These are phyloP conservation scores for Fundulus diaphanus DNA, from an alignment of 2,797 vertebrate genomes.

Conservation along the genomic window DNA sequence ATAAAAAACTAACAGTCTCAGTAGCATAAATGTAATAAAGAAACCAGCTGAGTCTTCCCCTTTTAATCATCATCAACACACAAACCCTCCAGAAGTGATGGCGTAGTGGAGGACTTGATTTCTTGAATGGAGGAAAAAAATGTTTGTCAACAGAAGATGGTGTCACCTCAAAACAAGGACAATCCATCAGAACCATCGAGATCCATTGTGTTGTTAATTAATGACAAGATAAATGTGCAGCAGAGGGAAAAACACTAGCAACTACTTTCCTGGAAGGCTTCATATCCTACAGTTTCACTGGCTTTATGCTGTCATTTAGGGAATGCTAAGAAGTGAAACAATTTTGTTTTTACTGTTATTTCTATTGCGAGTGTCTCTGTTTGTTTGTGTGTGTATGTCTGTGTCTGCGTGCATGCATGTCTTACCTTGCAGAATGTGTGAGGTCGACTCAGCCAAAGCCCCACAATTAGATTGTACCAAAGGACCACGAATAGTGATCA, in stretches of 20 bases:
- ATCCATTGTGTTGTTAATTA: not conserved
- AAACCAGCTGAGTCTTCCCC: not conserved
- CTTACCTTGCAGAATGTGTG: conserved; percentile 90
- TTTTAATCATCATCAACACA: not conserved
- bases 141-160: not conserved
- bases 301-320: not conserved
- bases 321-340: not conserved
- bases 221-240: conserved; percentile 8
- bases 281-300: not conserved
- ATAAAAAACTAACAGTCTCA: too few species aligned
- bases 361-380: not conserved
- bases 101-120: not conserved
- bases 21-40: not conserved
- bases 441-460: conserved; percentile 79
- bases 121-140: not conserved
- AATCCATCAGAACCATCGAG: not conserved
- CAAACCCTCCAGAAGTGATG: not conserved
- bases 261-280: not conserved
- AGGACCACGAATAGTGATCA: conserved; percentile 85
- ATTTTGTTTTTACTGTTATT: not conserved
- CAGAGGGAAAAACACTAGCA: not conserved
- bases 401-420: not conserved
- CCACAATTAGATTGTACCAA: conserved; percentile 88
- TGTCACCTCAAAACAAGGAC: conserved; percentile 9
- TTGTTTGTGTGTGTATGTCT: too few species aligned